Conservation (phyloP, 2,888 invertebrate genomes). For the Alentia gelatinosa region DNA sequence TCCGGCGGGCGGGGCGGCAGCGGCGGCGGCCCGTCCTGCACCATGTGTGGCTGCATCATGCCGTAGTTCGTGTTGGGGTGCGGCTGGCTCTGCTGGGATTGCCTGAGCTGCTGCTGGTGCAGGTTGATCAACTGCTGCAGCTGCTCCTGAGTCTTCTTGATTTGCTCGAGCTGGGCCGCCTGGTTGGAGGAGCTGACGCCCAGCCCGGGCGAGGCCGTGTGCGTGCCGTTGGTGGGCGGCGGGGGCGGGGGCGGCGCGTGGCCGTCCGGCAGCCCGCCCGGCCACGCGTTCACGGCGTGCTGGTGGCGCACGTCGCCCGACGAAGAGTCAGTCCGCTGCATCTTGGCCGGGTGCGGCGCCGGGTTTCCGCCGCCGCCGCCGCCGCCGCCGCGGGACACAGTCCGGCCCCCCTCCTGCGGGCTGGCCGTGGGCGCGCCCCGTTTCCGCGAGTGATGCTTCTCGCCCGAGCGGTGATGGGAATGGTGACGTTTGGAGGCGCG, state of each 20-base stretch:
- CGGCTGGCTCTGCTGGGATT: background rate
- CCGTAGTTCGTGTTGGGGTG: background rate
- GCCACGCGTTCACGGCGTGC: too few species aligned
- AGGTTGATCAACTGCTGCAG: constrained; percentile 30
- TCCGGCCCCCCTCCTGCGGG: background rate
- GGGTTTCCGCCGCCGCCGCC: background rate
- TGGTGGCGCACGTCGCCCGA: background rate
- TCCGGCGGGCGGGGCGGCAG: constrained; percentile 15
- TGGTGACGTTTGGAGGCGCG: background rate
- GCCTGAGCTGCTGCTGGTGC: background rate
- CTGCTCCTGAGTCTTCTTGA: constrained; percentile 14
- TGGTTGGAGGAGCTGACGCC: background rate
- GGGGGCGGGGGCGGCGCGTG: background rate
- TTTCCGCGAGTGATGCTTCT: constrained; percentile 47
- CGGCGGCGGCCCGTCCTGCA: background rate
- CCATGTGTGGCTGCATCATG: background rate
- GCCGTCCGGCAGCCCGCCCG: background rate
- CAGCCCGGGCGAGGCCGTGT: background rate
- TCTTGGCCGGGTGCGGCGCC: constrained; percentile 31
- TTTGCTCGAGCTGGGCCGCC: constrained; percentile 4
- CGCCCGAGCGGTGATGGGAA: constrained; percentile 37
- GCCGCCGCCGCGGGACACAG: background rate
- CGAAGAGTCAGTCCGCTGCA: constrained; percentile 37
- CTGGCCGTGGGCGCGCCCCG: background rate
- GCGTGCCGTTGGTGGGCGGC: constrained; percentile 12